These are phyloP conservation scores for Synanceia verrucosa DNA, from an alignment of 2,797 vertebrate species.

Conservation along the genomic window DNA sequence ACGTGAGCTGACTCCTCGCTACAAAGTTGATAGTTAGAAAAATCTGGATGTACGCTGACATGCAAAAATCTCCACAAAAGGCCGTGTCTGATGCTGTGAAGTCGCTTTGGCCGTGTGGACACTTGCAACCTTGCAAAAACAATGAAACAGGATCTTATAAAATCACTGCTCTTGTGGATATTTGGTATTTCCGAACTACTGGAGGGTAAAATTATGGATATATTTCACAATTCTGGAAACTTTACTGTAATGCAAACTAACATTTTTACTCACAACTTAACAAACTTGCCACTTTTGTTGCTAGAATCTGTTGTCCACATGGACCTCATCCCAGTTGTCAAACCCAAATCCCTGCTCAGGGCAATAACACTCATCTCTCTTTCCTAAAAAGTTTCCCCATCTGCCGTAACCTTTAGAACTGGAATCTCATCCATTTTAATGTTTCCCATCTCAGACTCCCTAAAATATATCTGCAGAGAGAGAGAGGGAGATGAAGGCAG, in stretches of 20 bases:
- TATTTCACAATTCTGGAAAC: neutral
- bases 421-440: conserved; percentile 71
- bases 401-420: conserved; percentile 62
- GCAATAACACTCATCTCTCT: conserved; percentile 47
- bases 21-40: no score
- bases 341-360: conserved; percentile 40
- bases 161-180: neutral
- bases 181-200: neutral
- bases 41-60: no score
- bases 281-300: conserved; percentile 10
- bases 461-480: conserved; percentile 61
- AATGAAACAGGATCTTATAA: neutral
- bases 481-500: conserved; percentile 30
- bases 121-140: neutral
- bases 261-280: conserved; percentile 11
- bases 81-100: no score
- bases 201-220: neutral
- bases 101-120: no score
- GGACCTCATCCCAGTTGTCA: conserved; percentile 33
- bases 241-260: neutral
- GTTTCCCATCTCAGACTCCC: conserved; percentile 65
- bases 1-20: no score
- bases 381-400: conserved; percentile 55
- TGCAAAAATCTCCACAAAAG: no score
- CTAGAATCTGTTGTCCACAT: conserved; percentile 27